These are phyloP conservation scores for Apotomis betuletana DNA, from an alignment of 2,888 invertebrate species.

Conservation along the genomic window DNA sequence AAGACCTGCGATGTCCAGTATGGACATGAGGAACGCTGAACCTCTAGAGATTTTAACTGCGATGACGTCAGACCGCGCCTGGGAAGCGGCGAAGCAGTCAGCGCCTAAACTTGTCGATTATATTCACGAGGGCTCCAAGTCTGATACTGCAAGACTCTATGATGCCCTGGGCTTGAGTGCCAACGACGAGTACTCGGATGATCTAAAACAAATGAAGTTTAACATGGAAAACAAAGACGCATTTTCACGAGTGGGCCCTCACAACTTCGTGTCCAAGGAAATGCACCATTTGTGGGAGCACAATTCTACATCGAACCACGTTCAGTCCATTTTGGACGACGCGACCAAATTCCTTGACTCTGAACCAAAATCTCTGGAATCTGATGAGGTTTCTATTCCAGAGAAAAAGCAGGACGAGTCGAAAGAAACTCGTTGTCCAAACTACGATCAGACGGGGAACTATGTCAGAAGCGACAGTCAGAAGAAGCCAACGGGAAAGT, in stretches of 20 bases:
- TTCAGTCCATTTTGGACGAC: constrained; percentile 57
- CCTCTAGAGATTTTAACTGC: constrained; percentile 68
- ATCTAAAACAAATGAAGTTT: constrained; percentile 65
- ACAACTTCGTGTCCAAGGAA: constrained; percentile 64
- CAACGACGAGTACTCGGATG: constrained; percentile 64
- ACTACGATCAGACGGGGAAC: constrained; percentile 74
- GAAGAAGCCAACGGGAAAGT: constrained; percentile 65
- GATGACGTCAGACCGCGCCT: constrained; percentile 77
- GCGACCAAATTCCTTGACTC: constrained; percentile 55
- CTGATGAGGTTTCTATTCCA: constrained; percentile 57
- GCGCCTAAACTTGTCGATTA: constrained; percentile 79
- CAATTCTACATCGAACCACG: constrained; percentile 53
- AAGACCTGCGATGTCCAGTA: constrained; percentile 59
- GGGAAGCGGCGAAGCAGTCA: constrained; percentile 80
- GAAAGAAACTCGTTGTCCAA: constrained; percentile 66
- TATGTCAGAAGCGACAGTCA: constrained; percentile 70
- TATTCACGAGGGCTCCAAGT: constrained; percentile 76
- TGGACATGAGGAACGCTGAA: constrained; percentile 66
- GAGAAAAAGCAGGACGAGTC: constrained; percentile 61
- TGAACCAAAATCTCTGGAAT: constrained; percentile 56
- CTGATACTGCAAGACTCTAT: constrained; percentile 77
- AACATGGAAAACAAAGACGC: constrained; percentile 58
- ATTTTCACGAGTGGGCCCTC: constrained; percentile 61
- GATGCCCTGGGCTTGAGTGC: constrained; percentile 73
- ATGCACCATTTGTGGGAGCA: constrained; percentile 65